Evolutionary conservation across 2,113 vertebrate genomes (phyloP).

Genomic region (Rhinopomastus cyanomelas): DNA sequence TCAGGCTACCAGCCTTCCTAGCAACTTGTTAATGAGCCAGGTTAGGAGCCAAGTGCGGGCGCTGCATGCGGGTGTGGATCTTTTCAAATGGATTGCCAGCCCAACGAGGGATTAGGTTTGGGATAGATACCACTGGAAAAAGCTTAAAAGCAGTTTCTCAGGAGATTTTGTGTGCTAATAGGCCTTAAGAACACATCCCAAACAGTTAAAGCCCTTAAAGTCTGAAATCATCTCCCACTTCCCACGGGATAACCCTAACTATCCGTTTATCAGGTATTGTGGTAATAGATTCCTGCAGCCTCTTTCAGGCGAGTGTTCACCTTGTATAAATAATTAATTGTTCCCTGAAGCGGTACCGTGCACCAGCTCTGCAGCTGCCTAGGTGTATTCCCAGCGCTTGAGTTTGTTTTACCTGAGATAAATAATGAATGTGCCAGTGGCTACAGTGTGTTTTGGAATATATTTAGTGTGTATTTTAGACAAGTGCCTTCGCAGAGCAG

Average conservation of each 20-base stretch:
- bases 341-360: slow-evolving; percentile 37
- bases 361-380: slow-evolving; percentile 5
- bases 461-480: neutral
- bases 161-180: neutral
- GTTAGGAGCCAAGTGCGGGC: neutral
- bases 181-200: neutral
- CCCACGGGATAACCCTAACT: neutral
- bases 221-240: neutral
- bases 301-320: neutral
- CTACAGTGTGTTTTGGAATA: slow-evolving; percentile 9
- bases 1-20: neutral
- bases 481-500: neutral
- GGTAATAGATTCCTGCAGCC: neutral
- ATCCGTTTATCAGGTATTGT: slow-evolving; percentile 6
- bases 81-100: neutral
- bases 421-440: slow-evolving; percentile 18
- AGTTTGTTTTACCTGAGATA: slow-evolving; percentile 26
- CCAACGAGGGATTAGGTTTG: neutral
- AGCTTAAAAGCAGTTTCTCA: neutral
- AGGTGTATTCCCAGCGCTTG: slow-evolving; percentile 14
- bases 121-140: neutral
- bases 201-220: neutral
- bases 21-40: neutral
- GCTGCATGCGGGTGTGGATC: neutral
- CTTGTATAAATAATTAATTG: slow-evolving; percentile 46